phyloP scores from a whole-genome alignment of 53 echinoderm and acorn worm species.

The Holothuria scabra region DNA sequence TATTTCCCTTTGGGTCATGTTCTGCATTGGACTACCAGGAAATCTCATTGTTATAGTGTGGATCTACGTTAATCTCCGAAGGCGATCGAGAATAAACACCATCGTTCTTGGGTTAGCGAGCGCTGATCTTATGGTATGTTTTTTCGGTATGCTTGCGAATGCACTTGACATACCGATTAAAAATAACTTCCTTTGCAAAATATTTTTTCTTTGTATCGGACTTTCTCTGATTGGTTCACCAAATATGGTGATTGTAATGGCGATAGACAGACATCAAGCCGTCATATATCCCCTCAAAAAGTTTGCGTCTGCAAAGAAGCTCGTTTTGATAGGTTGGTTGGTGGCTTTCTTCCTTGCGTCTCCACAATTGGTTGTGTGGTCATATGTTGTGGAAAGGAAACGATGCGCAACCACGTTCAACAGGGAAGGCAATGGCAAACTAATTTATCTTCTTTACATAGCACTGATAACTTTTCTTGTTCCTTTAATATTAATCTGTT shows the following conservation, averaged over 20 bases:
- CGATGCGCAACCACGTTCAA: conserved; percentile 62
- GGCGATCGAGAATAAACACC: conserved; percentile 81
- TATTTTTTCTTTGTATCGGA: conserved; percentile 51
- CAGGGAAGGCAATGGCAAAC: not conserved
- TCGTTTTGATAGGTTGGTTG: conserved; percentile 72
- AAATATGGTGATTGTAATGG: conserved; percentile 83
- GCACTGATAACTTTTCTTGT: conserved; percentile 77
- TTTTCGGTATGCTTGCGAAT: conserved; percentile 81
- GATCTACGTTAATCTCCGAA: conserved; percentile 75
- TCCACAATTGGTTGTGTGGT: conserved; percentile 81
- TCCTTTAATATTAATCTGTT: conserved; percentile 72
- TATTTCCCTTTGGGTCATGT: conserved; percentile 78
- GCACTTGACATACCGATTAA: conserved; percentile 44
- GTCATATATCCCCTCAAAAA: conserved; percentile 86
- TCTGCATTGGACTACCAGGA: conserved; percentile 80
- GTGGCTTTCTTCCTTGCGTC: conserved; percentile 64
- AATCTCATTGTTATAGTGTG: conserved; percentile 81
- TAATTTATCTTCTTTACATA: conserved; percentile 76
- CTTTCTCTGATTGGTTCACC: conserved; percentile 82
- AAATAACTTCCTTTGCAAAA: conserved; percentile 31
- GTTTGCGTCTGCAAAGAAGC: conserved; percentile 62
- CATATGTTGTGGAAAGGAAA: conserved; percentile 9
- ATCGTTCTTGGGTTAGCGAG: conserved; percentile 88
- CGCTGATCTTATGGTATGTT: conserved; percentile 93
- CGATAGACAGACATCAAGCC: conserved; percentile 93